A percentile compares a stretch with the other conserved stretches of the same genome.
These are phyloP conservation scores for Protosalanx chinensis DNA, from an alignment of 2,797 vertebrate genomes.

Conservation along the genomic window DNA sequence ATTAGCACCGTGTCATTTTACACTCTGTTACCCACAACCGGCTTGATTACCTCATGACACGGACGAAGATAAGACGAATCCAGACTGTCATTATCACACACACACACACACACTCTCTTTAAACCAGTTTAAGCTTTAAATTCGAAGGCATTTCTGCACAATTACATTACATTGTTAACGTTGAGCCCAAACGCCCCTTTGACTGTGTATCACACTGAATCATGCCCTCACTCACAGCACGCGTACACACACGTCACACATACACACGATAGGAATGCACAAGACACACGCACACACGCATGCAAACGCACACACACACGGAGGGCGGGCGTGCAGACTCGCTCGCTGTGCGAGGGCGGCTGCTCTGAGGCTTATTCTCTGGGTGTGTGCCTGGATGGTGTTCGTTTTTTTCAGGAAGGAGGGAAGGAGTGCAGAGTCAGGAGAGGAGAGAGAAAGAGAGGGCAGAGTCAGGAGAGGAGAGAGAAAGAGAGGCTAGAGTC, in stretches of 20 bases:
- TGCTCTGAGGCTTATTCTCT: neutral
- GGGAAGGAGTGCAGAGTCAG: neutral
- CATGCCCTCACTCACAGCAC: too few species aligned
- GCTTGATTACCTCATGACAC: neutral
- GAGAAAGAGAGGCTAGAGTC: too few species aligned
- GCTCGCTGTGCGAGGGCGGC: too few species aligned
- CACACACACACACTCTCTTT: neutral
- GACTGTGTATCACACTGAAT: constrained; percentile 19
- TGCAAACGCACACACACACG: too few species aligned
- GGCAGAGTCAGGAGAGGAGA: neutral
- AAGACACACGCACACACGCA: too few species aligned
- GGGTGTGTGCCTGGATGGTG: neutral
- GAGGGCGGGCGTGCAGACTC: too few species aligned
- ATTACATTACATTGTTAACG: neutral
- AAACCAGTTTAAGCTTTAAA: too few species aligned
- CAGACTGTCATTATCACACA: neutral
- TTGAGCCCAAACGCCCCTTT: constrained; percentile 11
- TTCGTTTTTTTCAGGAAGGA: neutral
- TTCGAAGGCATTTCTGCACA: too few species aligned
- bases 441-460: neutral
- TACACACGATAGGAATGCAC: neutral
- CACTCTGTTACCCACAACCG: neutral
- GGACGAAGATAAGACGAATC: too few species aligned
- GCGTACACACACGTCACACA: neutral
- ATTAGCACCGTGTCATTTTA: too few species aligned